Evolutionary conservation across 2,797 vertebrate genomes (phyloP).

Genomic region (Remorina albescens): DNA sequence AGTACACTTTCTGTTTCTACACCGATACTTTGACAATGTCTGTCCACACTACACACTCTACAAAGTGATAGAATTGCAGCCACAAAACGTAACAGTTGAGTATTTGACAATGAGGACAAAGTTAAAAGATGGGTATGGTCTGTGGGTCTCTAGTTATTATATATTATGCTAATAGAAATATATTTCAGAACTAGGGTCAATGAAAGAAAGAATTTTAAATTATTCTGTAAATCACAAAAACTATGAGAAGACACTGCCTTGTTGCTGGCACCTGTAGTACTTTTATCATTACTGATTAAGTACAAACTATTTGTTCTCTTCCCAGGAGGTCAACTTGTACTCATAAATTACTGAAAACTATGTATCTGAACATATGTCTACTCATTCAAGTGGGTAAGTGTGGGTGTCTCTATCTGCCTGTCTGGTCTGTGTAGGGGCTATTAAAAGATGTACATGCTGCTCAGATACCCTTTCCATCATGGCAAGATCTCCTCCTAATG

Average conservation of each 20-base stretch:
- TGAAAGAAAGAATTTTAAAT: neutral
- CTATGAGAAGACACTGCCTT: slow-evolving; percentile 11
- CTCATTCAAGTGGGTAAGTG: slow-evolving; percentile 40
- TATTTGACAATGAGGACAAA: neutral
- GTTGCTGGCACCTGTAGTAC: slow-evolving; percentile 12
- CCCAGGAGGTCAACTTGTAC: slow-evolving; percentile 56
- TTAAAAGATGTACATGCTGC: slow-evolving; percentile 75
- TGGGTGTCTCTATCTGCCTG: slow-evolving; percentile 45
- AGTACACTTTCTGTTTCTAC: slow-evolving; percentile 14
- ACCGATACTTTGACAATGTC: no score
- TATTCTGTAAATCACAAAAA: slow-evolving; percentile 1
- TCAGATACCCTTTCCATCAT: slow-evolving; percentile 75
- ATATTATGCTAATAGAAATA: neutral
- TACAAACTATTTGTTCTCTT: slow-evolving; percentile 44
- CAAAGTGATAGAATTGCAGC: no score
- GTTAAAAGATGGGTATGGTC: neutral
- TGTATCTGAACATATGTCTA: slow-evolving; percentile 25
- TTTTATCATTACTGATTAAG: slow-evolving; percentile 32
- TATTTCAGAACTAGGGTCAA: neutral
- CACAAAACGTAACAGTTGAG: neutral
- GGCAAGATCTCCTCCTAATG: slow-evolving; percentile 69
- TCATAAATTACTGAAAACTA: slow-evolving; percentile 38
- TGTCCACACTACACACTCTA: no score
- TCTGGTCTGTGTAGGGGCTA: slow-evolving; percentile 58
- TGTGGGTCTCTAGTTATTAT: neutral